These are phyloP conservation scores for Scrobipalpa costella DNA, from an alignment of 2,888 invertebrate species.

Conservation along the genomic window DNA sequence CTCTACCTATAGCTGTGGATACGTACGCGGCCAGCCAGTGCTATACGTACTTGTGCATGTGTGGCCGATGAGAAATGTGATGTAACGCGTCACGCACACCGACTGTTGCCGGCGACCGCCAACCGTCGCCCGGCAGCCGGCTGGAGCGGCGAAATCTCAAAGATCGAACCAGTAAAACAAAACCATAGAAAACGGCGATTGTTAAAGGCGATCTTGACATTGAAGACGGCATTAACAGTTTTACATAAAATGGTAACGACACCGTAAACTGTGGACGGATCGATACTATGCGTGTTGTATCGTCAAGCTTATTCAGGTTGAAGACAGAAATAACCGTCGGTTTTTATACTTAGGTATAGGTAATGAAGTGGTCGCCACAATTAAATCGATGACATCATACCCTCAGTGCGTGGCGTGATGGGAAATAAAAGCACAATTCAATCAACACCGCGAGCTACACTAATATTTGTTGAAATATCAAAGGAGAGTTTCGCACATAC, in stretches of 20 bases:
- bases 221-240: slow-evolving; percentile 51
- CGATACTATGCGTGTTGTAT: slow-evolving; percentile 46
- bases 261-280: slow-evolving; percentile 57
- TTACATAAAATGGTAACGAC: slow-evolving; percentile 57
- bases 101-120: slow-evolving; percentile 37
- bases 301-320: slow-evolving; percentile 47
- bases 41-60: slow-evolving; percentile 34
- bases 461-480: slow-evolving; percentile 22
- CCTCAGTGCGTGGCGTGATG: slow-evolving; percentile 59
- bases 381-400: slow-evolving; percentile 77
- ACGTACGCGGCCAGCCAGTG: slow-evolving; percentile 44
- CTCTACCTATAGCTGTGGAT: slow-evolving; percentile 51
- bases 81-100: slow-evolving; percentile 59
- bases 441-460: slow-evolving; percentile 55
- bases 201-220: slow-evolving; percentile 57
- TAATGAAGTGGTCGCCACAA: slow-evolving; percentile 69
- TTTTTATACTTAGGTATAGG: slow-evolving; percentile 56
- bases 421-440: slow-evolving; percentile 73
- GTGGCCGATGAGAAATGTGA: slow-evolving; percentile 50
- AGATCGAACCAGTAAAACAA: slow-evolving; percentile 42
- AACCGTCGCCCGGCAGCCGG: slow-evolving; percentile 30
- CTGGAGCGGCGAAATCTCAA: slow-evolving; percentile 35
- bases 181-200: slow-evolving; percentile 36
- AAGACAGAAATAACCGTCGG: slow-evolving; percentile 56
- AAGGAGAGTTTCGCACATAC: no score